These are phyloP conservation scores for Rhodophaea formosa DNA, from an alignment of 2,888 invertebrate species.

Conservation along the genomic window DNA sequence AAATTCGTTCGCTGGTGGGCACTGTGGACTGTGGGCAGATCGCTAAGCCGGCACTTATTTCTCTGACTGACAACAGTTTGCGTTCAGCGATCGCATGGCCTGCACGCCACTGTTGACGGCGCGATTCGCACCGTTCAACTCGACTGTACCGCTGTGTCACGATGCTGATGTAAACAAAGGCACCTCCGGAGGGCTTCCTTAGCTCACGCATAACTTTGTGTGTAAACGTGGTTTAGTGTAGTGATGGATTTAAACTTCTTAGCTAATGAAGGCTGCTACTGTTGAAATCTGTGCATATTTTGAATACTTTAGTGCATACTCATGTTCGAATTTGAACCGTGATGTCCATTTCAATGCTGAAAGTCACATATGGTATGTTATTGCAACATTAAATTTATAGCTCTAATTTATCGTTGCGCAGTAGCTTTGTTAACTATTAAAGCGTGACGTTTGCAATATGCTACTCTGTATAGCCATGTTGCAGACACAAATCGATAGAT, in stretches of 20 bases:
- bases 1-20: conserved; percentile 52
- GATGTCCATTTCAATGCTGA: conserved; percentile 8
- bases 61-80: conserved; percentile 55
- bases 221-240: conserved; percentile 42
- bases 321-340: neutral
- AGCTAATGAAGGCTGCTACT: conserved; percentile 16
- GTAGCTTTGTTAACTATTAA: conserved; percentile 25
- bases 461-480: conserved; percentile 7
- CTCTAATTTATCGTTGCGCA: conserved; percentile 18
- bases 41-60: conserved; percentile 31
- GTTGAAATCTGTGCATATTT: conserved; percentile 14
- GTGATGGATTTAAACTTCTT: conserved; percentile 20
- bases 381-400: conserved; percentile 15
- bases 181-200: conserved; percentile 44
- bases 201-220: conserved; percentile 38
- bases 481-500: conserved; percentile 28
- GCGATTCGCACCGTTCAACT: conserved; percentile 19
- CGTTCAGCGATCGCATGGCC: conserved; percentile 51
- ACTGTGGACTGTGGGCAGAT: conserved; percentile 33
- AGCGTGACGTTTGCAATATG: conserved; percentile 25
- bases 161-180: conserved; percentile 61
- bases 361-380: conserved; percentile 17
- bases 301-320: neutral
- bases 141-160: conserved; percentile 29
- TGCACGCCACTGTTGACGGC: conserved; percentile 41